phyloP scores from a whole-genome alignment of 2,888 invertebrate species.

The Halictus ligatus region DNA sequence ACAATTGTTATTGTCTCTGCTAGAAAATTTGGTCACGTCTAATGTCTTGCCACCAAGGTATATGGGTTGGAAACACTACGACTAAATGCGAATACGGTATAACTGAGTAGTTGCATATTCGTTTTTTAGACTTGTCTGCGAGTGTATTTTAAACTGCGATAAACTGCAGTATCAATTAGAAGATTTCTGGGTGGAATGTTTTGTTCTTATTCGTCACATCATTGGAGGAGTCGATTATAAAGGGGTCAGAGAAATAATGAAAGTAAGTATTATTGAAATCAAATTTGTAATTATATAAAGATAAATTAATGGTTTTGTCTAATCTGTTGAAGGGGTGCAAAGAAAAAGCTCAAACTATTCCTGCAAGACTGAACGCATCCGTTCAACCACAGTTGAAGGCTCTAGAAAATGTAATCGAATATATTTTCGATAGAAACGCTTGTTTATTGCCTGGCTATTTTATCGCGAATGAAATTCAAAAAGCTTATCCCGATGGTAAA shows the following conservation, averaged over 20 bases:
- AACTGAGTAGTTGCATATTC: slow-evolving; percentile 1
- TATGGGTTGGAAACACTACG: background rate
- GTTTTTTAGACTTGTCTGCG: slow-evolving; percentile 91
- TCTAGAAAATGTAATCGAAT: slow-evolving; percentile 92
- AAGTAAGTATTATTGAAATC: slow-evolving; percentile 85
- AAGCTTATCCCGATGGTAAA: slow-evolving; percentile 92
- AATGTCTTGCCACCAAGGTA: slow-evolving; percentile 92
- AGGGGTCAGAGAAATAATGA: slow-evolving; percentile 96
- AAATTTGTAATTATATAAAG: background rate
- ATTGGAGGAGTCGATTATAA: slow-evolving; percentile 98
- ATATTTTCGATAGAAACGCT: slow-evolving; percentile 96
- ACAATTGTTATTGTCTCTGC: slow-evolving; percentile 90
- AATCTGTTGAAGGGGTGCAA: slow-evolving; percentile 88
- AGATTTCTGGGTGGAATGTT: slow-evolving; percentile 96
- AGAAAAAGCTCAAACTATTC: slow-evolving; percentile 94
- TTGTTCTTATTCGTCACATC: slow-evolving; percentile 92
- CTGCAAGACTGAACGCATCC: slow-evolving; percentile 91
- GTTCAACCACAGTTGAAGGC: slow-evolving; percentile 93
- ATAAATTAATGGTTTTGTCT: slow-evolving; percentile 20
- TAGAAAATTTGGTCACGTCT: slow-evolving; percentile 91
- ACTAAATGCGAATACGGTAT: background rate
- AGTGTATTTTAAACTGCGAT: slow-evolving; percentile 93
- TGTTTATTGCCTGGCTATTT: slow-evolving; percentile 97
- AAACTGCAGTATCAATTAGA: slow-evolving; percentile 92
- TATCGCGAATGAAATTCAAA: slow-evolving; percentile 97